Evolutionary conservation across 2,113 vertebrate genomes (phyloP), one percentile per base, ranked within the genome.

Genomic region (Cariama cristata): DNA sequence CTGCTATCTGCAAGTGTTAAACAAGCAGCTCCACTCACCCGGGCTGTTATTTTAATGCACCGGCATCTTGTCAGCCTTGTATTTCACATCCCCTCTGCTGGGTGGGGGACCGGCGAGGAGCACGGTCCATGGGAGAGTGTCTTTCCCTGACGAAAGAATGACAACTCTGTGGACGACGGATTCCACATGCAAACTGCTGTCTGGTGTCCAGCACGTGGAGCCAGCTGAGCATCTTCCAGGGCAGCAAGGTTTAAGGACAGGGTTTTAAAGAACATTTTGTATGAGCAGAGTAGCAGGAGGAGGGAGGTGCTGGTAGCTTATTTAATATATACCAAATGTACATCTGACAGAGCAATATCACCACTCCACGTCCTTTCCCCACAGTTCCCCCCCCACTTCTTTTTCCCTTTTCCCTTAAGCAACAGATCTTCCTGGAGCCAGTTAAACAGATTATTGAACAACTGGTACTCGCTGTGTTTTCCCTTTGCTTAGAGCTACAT

Each of bases 221-320:
- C 90, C 88, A 91, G 87, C 82, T 64, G 75, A 93, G 86, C 88
- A 84, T 40, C 91, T 79, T 81, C 94, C 95, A 87, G 92, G 49
- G 76, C 69, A 86, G 58, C 32, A 33, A 84, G 64, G 66, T 82
- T 80, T 82, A 45, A 80, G 72, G 79, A 71, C 26, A 12, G 28
- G 75, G 50, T 19, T 81, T 85, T 80, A 64, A 81, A 81, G 91
- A 91, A 72, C 64, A 74, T 92, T 91, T 77, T 81, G 72, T 68
- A 32, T 23, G 47, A 91, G 75, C 79, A 55, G 87, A 75, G 67
- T 58, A 82, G 77, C 67, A 23, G 84, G 85, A 62, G 88, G 45
- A 69, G 69, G 75, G 90, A 93, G 90, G 88, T 68, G 74, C 58
- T 27, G 40, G 67, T 22, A 64, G 52, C 40, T 93, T 32, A 68